Evolutionary conservation across 2,797 vertebrate species (phyloP).

Genomic region (Simalia tracyae): DNA sequence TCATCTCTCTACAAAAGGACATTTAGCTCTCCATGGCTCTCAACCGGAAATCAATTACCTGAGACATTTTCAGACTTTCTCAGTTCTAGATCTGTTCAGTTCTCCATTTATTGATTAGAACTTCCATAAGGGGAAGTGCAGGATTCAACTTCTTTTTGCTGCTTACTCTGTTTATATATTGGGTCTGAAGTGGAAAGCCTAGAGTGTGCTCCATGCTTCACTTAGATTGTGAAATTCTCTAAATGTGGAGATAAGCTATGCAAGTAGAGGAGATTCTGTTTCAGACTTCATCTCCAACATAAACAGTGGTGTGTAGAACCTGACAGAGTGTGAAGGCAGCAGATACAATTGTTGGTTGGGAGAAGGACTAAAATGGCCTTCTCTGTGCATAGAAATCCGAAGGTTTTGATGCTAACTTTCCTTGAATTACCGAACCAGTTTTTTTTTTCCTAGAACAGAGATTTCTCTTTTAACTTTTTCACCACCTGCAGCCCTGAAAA

Average conservation of each 20-base stretch:
- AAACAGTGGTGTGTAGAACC: not conserved
- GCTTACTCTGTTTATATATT: not conserved
- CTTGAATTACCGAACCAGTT: no score
- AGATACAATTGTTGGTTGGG: not conserved
- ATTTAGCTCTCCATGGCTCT: no score
- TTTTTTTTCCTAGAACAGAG: not conserved
- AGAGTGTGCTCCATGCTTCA: not conserved
- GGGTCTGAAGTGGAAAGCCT: not conserved
- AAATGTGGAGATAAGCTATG: not conserved
- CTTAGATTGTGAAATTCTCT: not conserved
- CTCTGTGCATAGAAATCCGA: not conserved
- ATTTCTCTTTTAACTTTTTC: not conserved
- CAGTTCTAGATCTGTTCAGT: not conserved
- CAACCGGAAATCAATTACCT: no score
- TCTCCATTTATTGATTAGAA: not conserved
- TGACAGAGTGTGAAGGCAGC: not conserved
- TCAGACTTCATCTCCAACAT: not conserved
- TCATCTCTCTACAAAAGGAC: no score
- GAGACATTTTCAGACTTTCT: not conserved
- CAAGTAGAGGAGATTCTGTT: not conserved
- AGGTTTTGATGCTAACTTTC: not conserved
- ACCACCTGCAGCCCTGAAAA: not conserved
- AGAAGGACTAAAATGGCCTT: not conserved
- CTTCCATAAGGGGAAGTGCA: not conserved
- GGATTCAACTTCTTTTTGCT: not conserved